Evolutionary conservation across 2,797 vertebrate species (phyloP).

Genomic region (Parauchenoglanis punctatus): DNA sequence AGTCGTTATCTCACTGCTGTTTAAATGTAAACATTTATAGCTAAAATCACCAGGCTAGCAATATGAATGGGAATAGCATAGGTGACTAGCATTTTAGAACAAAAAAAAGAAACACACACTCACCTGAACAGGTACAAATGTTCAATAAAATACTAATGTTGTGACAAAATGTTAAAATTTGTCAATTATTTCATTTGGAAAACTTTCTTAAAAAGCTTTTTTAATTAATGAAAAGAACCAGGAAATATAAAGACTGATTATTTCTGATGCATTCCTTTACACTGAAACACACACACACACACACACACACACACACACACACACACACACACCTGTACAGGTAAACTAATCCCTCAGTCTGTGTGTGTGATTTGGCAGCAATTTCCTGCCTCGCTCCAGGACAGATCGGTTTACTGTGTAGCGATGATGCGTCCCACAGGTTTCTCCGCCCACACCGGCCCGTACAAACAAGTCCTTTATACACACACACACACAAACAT

Average conservation of each 20-base stretch:
- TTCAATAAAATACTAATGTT: neutral
- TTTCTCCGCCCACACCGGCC: slow-evolving; percentile 69
- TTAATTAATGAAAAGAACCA: neutral
- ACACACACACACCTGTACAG: slow-evolving; percentile 77
- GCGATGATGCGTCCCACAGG: slow-evolving; percentile 75
- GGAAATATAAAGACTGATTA: neutral
- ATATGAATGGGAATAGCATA: neutral
- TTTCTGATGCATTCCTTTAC: neutral
- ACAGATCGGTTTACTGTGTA: slow-evolving; percentile 83
- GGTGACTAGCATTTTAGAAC: neutral
- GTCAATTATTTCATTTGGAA: neutral
- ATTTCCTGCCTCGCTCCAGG: slow-evolving; percentile 79
- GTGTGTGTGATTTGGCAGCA: slow-evolving; percentile 76
- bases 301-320: slow-evolving; percentile 72
- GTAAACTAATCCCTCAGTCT: slow-evolving; percentile 75
- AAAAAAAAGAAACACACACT: neutral
- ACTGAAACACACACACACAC: slow-evolving; percentile 50
- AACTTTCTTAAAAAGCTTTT: neutral
- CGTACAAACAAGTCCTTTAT: slow-evolving; percentile 78
- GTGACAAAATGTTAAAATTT: neutral
- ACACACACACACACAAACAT: neutral
- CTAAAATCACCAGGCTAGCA: neutral
- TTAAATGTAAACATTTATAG: neutral
- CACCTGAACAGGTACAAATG: neutral
- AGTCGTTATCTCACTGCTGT: neutral